Base-by-base conservation (phyloP, 2,797 vertebrate genomes). In the Smutsia temminckii region DNA sequence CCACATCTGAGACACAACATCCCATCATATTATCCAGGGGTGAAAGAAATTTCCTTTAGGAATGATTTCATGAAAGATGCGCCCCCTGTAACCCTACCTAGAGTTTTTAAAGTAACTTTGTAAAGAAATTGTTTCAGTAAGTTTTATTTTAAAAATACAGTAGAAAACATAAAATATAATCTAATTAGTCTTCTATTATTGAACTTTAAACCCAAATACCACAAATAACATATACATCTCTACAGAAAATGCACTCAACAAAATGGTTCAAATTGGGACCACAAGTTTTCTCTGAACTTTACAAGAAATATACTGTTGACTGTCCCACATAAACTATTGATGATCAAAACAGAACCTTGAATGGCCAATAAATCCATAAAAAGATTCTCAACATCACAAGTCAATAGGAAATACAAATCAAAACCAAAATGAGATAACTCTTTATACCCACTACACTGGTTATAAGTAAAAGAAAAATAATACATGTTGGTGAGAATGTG, bases 91-190 rank as follows among this genome's bases (percentile, higher is more conserved):
- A 12, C n/a, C 27, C 49, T 64, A 92, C 4, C 1, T 16, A 14
- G n/a, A 69, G 13, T 86, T 93, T 86, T 79, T 77, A 59, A n/a
- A 78, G 20, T 85, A 85, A 85, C 32, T 34, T 90, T 42, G 55
- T 79, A 5, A 5, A 90, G 63, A 74, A 88, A 21, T 57, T 59
- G 5, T 71, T 49, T 71, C 27, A 49, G 17, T 37, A 51, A 57
- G 29, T 34, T 57, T 79, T 69, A 68, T 57, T 27, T 68, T 53
- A 71, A 7, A 61, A 81, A 49, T 32, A 71, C 32, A 71, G 18
- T 61, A 42, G 18, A 37, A 40, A 91, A 37, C 61, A 34, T 61
- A 69, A 81, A 81, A 34, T 34, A 69, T 18, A 85, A 53, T 21
- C 23, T 40, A 68, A 42, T 55, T 51, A 29, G 23, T 57, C 51